phyloP scores from a whole-genome alignment of 2,113 vertebrate species.

The Oostethus manadensis region DNA sequence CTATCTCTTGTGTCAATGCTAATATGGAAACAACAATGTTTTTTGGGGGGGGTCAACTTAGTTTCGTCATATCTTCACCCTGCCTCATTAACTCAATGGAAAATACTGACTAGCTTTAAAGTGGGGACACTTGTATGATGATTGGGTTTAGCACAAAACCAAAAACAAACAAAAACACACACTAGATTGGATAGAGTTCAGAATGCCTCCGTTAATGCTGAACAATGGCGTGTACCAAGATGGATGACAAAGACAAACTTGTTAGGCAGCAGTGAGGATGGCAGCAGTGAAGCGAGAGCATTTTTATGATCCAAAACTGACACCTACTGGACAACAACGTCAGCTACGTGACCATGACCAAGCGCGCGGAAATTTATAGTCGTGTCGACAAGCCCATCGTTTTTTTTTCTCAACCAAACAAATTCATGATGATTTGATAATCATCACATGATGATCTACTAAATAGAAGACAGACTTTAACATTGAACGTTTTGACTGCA shows the following conservation, averaged over 20 bases:
- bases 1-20: conserved; percentile 23
- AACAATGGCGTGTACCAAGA: conserved; percentile 44
- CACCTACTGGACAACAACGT: conserved; percentile 56
- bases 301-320: conserved; percentile 48
- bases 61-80: background rate
- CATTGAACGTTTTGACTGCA: background rate
- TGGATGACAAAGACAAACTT: conserved; percentile 52
- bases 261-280: conserved; percentile 40
- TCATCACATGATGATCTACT: background rate
- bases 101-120: background rate
- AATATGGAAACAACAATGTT: background rate
- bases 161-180: conserved; percentile 1
- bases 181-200: background rate
- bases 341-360: background rate
- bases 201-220: conserved; percentile 14
- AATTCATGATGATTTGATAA: background rate
- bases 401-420: background rate
- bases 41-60: background rate
- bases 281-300: conserved; percentile 17
- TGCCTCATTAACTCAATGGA: background rate
- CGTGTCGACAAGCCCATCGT: background rate
- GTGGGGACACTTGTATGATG: background rate
- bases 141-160: conserved; percentile 2
- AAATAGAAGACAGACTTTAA: background rate
- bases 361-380: background rate